Conservation (phyloP, 92 coral and sea anemone species). For the Chrysogorgia sp. region DNA sequence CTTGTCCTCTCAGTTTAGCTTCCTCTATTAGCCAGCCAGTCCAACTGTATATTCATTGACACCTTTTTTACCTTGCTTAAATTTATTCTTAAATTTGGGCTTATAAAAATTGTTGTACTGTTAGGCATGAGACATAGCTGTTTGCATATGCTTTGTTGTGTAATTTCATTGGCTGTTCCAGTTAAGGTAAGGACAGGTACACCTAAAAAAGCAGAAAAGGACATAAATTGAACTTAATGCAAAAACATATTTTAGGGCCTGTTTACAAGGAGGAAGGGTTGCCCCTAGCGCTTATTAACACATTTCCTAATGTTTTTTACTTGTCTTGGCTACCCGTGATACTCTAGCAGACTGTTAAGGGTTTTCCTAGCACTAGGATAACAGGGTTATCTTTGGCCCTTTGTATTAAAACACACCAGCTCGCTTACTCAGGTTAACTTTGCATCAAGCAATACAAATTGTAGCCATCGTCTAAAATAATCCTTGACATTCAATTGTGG, state of each 20-base stretch:
- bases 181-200: slow-evolving; percentile 53
- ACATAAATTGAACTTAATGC: not conserved
- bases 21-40: slow-evolving; percentile 31
- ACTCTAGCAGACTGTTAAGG: too few species aligned
- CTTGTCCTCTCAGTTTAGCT: not conserved
- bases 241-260: not conserved
- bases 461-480: too few species aligned
- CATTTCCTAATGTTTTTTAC: too few species aligned
- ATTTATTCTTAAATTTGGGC: slow-evolving; percentile 6
- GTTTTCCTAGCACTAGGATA: too few species aligned
- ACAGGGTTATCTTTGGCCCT: too few species aligned
- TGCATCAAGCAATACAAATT: too few species aligned
- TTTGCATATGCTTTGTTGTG: slow-evolving; percentile 19
- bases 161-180: slow-evolving; percentile 44
- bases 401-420: too few species aligned
- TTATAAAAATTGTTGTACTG: not conserved
- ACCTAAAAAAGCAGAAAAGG: slow-evolving; percentile 25
- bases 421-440: too few species aligned
- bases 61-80: slow-evolving; percentile 9
- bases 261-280: not conserved
- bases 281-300: too few species aligned
- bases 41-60: not conserved
- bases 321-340: too few species aligned
- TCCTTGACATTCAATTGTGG: too few species aligned
- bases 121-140: slow-evolving; percentile 29